Percentiles rank a stretch among this genome's conserved stretches.
Evolutionary conservation across 2,888 invertebrate species (phyloP).

Genomic region (Archaeoteleia sp.): DNA sequence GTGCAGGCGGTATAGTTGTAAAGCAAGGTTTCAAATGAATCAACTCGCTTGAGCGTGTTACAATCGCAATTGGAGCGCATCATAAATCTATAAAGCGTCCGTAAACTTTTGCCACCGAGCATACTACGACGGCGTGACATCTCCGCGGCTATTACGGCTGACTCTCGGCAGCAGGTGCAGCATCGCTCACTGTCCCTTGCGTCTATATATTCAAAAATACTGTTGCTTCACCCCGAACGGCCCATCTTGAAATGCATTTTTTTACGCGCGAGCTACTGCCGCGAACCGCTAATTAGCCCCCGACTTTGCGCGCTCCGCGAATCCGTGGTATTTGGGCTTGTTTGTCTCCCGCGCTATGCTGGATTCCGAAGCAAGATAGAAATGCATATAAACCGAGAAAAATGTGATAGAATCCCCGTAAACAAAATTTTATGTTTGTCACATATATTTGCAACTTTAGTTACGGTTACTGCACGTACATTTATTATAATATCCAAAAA

Average conservation of each 20-base stretch:
- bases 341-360: conserved; percentile 60
- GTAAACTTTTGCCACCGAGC: conserved; percentile 62
- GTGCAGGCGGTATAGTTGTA: conserved; percentile 29
- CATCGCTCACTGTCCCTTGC: conserved; percentile 72
- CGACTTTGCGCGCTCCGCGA: conserved; percentile 58
- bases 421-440: background rate
- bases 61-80: conserved; percentile 44
- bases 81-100: conserved; percentile 52
- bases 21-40: conserved; percentile 43
- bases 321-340: conserved; percentile 57
- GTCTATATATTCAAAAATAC: conserved; percentile 69
- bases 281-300: conserved; percentile 71
- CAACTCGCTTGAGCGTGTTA: conserved; percentile 45
- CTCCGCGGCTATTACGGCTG: conserved; percentile 69
- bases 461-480: too few species aligned
- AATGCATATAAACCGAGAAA: conserved; percentile 19
- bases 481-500: too few species aligned
- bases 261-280: conserved; percentile 54
- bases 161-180: conserved; percentile 71
- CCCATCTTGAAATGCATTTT: conserved; percentile 56
- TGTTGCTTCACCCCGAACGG: conserved; percentile 51
- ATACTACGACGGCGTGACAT: conserved; percentile 64
- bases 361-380: conserved; percentile 59
- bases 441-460: background rate
- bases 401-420: too few species aligned